phyloP scores from a whole-genome alignment of 2,113 vertebrate genomes.

The Chlamydotis undulata region DNA sequence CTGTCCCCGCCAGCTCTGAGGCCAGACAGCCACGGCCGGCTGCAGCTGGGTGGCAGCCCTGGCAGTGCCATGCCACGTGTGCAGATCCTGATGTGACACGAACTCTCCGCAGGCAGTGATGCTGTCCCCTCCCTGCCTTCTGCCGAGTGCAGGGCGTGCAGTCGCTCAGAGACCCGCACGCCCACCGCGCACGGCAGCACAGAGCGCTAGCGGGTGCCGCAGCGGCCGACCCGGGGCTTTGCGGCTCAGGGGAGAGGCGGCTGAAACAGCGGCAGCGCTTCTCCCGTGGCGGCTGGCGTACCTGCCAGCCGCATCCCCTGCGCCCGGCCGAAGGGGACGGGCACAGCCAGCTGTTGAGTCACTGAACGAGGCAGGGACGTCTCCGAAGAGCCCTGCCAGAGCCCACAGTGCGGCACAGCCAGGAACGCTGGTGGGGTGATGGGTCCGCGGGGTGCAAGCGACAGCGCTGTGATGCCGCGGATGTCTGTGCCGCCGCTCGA shows the following conservation, averaged over 20 bases:
- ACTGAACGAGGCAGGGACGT: background rate
- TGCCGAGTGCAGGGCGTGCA: background rate
- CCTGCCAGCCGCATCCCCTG: background rate
- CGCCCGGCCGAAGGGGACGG: background rate
- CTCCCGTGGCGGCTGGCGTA: too few relatives aligned
- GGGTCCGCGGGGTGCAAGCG: background rate
- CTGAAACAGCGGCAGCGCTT: too few relatives aligned
- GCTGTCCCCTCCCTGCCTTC: background rate
- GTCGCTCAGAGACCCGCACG: rapidly evolving
- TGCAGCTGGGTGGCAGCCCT: background rate
- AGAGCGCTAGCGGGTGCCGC: background rate
- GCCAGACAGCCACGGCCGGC: too few relatives aligned
- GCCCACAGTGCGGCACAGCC: background rate
- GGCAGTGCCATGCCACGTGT: background rate
- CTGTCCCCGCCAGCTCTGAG: too few relatives aligned
- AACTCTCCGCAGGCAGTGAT: background rate
- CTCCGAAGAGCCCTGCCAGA: background rate
- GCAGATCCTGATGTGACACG: background rate
- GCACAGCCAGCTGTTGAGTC: background rate
- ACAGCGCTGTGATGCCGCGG: background rate
- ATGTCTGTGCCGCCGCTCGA: background rate
- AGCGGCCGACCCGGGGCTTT: background rate
- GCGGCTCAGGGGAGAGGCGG: too few relatives aligned
- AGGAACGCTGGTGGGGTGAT: background rate
- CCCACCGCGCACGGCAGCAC: background rate